Evolutionary conservation across 2,797 vertebrate species (phyloP), one percentile per base, ranked within the genome.

Genomic region (Buceros bicornis): DNA sequence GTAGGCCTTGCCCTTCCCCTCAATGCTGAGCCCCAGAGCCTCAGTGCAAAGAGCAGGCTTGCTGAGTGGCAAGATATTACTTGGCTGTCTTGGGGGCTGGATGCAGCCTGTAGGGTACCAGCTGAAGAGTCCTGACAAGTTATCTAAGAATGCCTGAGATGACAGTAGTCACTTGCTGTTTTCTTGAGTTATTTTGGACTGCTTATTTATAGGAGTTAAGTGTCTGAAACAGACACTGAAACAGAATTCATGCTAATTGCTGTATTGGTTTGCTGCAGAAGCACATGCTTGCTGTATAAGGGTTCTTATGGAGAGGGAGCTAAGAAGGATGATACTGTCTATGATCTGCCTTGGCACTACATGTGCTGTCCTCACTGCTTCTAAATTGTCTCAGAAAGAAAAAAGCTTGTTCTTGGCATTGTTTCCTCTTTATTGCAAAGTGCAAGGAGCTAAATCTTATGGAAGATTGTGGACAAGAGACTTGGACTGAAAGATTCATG

Each of bases 341-440:
- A 1, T 90, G 92, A 92, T 67, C 70, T 92, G 40, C 25, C 73
- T 92, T 92, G 66, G 69, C 70, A 22, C 12, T 87, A 28, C 9
- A 45, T 79, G 24, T 56, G 48, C 72, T 90, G 47, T 88, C 37
- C 29, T 81, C 40, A 21, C 29, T 78, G 70, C 33, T 92, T 90
- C 65, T 84, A 72, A 95, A 89, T 76, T 60, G 61, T 87, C 82
- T 85, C 48, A 8, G 47, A 77, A 96, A 79, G 93, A 89, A 96
- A 67, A 95, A 84, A 70, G 20, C 31, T 87, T 96, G 89, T 96
- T 97, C 94, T 97, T 98, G 97, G 94, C 94, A 83, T 83, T 80
- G 81, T 20, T 66, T 85, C 43, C n/a, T 87, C 54, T 95, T 93
- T 37, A 58, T 17, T 57, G 25, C 76, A 20, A 87, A 89, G 80